Evolutionary conservation across 2,888 invertebrate species (phyloP).

Genomic region (Zele albiditarsus): DNA sequence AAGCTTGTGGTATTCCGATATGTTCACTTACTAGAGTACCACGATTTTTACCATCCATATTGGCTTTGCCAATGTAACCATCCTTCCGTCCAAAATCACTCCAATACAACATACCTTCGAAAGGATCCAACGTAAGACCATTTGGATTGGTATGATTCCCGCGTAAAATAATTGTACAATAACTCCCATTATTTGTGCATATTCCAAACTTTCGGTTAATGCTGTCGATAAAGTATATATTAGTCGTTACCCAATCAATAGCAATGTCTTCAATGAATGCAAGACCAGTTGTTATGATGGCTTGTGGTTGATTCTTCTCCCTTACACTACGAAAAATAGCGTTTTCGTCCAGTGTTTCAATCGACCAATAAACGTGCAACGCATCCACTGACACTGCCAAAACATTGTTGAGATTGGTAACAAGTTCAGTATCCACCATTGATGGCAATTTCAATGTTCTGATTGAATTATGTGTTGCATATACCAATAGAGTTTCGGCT

Average conservation of each 20-base stretch:
- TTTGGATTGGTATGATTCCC: constrained; percentile 79
- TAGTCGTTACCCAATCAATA: constrained; percentile 85
- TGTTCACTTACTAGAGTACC: constrained; percentile 78
- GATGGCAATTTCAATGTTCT: constrained; percentile 77
- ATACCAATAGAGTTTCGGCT: constrained; percentile 81
- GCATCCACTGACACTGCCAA: constrained; percentile 82
- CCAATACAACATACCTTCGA: constrained; percentile 90
- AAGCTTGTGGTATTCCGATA: constrained; percentile 87
- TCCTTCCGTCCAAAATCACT: constrained; percentile 85
- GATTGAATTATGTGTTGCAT: constrained; percentile 80
- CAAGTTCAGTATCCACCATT: constrained; percentile 71
- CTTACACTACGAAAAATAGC: constrained; percentile 79
- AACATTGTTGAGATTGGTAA: constrained; percentile 74
- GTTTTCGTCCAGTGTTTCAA: constrained; percentile 81
- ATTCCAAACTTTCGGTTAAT: constrained; percentile 82
- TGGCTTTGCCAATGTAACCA: constrained; percentile 84
- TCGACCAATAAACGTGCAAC: constrained; percentile 84
- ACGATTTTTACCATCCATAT: constrained; percentile 87
- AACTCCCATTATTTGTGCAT: constrained; percentile 80
- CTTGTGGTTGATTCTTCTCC: constrained; percentile 78
- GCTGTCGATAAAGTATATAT: constrained; percentile 88
- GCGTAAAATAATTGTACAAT: constrained; percentile 80
- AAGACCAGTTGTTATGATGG: constrained; percentile 75
- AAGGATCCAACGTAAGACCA: constrained; percentile 81
- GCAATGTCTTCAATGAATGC: constrained; percentile 84